phyloP scores from a whole-genome alignment of 2,797 vertebrate species.

The Percopsis omiscomaycus region DNA sequence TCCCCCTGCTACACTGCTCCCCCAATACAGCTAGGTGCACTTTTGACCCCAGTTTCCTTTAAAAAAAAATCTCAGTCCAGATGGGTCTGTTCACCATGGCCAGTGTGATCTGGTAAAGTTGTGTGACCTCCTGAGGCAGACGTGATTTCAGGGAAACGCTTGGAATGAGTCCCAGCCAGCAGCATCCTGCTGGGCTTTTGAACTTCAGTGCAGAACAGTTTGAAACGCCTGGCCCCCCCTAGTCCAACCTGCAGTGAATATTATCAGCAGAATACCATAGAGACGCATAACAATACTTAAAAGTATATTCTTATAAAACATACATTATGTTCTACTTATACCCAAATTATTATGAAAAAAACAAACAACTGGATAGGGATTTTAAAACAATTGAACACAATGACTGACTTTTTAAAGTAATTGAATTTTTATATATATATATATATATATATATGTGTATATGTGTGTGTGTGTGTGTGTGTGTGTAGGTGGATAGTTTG shows the following conservation, averaged over 20 bases:
- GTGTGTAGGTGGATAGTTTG: too few species aligned
- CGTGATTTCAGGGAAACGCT: not conserved
- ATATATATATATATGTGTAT: too few species aligned
- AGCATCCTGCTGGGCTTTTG: not conserved
- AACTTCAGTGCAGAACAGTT: not conserved
- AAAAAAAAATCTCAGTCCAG: not conserved
- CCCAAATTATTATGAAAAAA: too few species aligned
- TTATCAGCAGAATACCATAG: conserved; percentile 2
- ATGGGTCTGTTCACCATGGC: conserved; percentile 6
- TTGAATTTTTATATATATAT: too few species aligned
- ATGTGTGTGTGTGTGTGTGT: too few species aligned
- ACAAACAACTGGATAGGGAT: too few species aligned
- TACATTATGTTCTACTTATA: not conserved
- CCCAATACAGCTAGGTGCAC: too few species aligned
- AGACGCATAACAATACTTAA: not conserved
- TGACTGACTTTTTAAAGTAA: too few species aligned
- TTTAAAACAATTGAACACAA: too few species aligned
- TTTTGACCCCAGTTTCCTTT: too few species aligned
- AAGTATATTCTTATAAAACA: too few species aligned
- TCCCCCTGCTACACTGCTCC: too few species aligned
- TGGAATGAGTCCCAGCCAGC: not conserved
- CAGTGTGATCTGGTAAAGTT: not conserved
- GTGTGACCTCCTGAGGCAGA: conserved; percentile 1
- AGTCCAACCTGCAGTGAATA: not conserved
- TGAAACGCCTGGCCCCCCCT: not conserved